Base-by-base conservation (phyloP, 2,888 invertebrate species). In the Euphydryas editha region DNA sequence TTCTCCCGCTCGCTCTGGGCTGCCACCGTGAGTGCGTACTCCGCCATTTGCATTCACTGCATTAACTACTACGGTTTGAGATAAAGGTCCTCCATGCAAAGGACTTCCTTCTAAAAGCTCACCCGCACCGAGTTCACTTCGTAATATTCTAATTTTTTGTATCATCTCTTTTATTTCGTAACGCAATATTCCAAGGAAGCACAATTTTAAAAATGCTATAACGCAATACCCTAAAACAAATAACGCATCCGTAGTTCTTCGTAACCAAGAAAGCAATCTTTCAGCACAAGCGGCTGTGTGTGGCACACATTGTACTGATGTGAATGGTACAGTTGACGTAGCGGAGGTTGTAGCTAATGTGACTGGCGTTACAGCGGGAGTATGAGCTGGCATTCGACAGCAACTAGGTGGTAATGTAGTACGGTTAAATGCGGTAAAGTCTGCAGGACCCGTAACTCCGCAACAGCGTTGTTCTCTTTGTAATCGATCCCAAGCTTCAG, bases 121-220 rank as follows among this genome's bases (percentile, higher is more conserved):
- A 2, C 92, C 90, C 49, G 93, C 90, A 56, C 94, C 94, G 73
- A 94, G 85, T 81, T 96, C 96, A 68, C 94, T 95, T 78, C 95
- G 95, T 71, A 97, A 92, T 83, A 97, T 94, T 80, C 96, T 95
- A 83, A 97, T 97, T 92, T 97, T 97, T 86, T 97, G 97, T 81
- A 97, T 97, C 97, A 97, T 97, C 88, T 97, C 97, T 75, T 96
- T 95, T 81, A 97, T 97, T 93, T 97, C 97, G 92, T 96, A 96
- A 69, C 97, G 95, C 77, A 97, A 94, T 77, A 97, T 97, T 70
- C 96, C 97, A 73, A 97, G 95, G 94, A 97, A 97, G 93, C 97
- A 97, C 87, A 97, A 93, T 90, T 97, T 97, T 77, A 97, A 94
- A 92, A 97, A 97, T 78, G 97, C 96, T 78, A 97, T 96, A 72